These are phyloP conservation scores for Scaptomyza graminum DNA, from an alignment of 1,140 invertebrate genomes.

Conservation along the genomic window DNA sequence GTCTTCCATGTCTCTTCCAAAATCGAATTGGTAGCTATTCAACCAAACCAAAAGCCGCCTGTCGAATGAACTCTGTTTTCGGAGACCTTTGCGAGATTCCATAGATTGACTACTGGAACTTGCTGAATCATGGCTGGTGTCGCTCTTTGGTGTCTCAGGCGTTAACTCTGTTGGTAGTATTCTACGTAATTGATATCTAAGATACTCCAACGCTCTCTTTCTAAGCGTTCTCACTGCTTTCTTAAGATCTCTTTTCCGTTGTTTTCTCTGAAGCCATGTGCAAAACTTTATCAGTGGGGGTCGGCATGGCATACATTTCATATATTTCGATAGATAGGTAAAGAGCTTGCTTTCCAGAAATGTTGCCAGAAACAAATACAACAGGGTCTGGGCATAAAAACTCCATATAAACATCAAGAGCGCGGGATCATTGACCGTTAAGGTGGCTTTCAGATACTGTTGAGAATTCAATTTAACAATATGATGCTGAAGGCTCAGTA, in stretches of 20 bases:
- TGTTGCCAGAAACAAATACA: slow-evolving; percentile 22
- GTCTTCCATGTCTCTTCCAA: too few species aligned
- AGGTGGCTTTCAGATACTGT: slow-evolving; percentile 15
- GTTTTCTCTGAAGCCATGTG: background rate
- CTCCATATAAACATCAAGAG: slow-evolving; percentile 7
- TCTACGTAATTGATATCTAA: background rate
- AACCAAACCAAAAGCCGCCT: slow-evolving; percentile 6
- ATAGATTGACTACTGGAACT: background rate
- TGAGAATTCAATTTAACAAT: background rate
- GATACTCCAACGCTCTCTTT: too few species aligned
- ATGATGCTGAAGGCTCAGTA: slow-evolving; percentile 36
- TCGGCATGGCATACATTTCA: background rate
- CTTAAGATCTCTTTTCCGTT: background rate
- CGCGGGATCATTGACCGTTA: slow-evolving; percentile 15
- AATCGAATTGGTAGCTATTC: background rate
- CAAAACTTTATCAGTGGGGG: background rate
- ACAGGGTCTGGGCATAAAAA: slow-evolving; percentile 32
- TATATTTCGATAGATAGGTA: background rate
- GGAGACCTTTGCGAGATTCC: fast-evolving
- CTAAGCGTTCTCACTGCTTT: too few species aligned
- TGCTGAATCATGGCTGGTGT: background rate
- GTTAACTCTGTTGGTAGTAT: too few species aligned
- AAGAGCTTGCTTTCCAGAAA: slow-evolving; percentile 2
- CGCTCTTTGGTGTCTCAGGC: too few species aligned
- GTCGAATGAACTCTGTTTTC: background rate